A percentile compares a stretch with the other conserved stretches of the same genome.
Evolutionary conservation across 37 sponge, comb jelly and placozoan genomes (phyloP).

Genomic region (Beroe ovata): DNA sequence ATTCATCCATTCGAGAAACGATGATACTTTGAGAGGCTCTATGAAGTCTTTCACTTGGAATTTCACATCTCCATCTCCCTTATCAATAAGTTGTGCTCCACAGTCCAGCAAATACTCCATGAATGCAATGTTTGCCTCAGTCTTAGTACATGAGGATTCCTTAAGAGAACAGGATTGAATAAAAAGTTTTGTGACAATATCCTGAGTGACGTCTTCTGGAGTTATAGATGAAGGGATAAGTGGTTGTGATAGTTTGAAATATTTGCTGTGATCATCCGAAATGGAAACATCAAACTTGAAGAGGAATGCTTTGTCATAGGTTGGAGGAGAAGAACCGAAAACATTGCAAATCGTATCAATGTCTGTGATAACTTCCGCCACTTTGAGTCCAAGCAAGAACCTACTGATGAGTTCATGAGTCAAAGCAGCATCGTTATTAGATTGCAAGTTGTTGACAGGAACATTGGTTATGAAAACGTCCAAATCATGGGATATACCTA

Average conservation of each 20-base stretch:
- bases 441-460: background rate
- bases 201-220: constrained; percentile 16
- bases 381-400: constrained; percentile 38
- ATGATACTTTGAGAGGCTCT: constrained; percentile 30
- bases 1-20: constrained; percentile 18
- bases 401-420: background rate
- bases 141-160: background rate
- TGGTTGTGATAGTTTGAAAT: constrained; percentile 30
- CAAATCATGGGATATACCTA: constrained; percentile 48
- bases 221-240: background rate
- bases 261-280: background rate
- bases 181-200: background rate
- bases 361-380: constrained; percentile 37
- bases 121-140: constrained; percentile 23
- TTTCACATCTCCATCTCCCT: background rate
- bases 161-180: background rate
- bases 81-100: constrained; percentile 23
- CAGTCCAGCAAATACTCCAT: constrained; percentile 38
- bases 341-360: constrained; percentile 10
- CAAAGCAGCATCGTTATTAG: background rate
- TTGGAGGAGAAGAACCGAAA: background rate
- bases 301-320: background rate
- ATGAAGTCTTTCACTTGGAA: background rate
- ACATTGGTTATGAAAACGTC: constrained; percentile 57
- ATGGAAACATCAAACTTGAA: constrained; percentile 4